Evolutionary conservation across 2,888 invertebrate genomes (phyloP).

Genomic region (Caenorhabditis virilis): DNA sequence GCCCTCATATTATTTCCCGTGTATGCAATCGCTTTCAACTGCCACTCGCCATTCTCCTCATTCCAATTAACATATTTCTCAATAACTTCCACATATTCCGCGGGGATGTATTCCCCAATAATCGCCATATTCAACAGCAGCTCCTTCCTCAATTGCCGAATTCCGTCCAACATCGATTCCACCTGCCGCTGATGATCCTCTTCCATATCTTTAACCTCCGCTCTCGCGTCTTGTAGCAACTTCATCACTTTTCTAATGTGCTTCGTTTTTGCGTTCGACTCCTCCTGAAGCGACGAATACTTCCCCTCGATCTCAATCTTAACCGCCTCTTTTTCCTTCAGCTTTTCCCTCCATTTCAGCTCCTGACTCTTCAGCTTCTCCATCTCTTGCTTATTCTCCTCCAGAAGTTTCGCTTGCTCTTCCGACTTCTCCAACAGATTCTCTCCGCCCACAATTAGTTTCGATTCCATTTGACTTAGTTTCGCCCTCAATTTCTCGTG

Average conservation of each 20-base stretch:
- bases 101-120: conserved; percentile 89
- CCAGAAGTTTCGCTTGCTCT: conserved; percentile 46
- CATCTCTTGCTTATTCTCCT: conserved; percentile 54
- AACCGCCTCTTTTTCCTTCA: conserved; percentile 36
- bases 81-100: conserved; percentile 81
- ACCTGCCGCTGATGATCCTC: conserved; percentile 95
- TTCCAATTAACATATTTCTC: conserved; percentile 87
- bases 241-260: conserved; percentile 77
- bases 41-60: conserved; percentile 98
- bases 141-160: conserved; percentile 86
- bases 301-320: conserved; percentile 51
- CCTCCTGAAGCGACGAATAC: conserved; percentile 88
- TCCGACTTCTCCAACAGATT: conserved; percentile 91
- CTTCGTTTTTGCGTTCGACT: conserved; percentile 87
- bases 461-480: conserved; percentile 86
- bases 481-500: conserved; percentile 84
- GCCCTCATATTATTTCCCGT: conserved; percentile 94
- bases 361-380: conserved; percentile 47
- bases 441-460: conserved; percentile 95
- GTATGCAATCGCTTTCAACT: conserved; percentile 94
- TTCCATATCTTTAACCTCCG: conserved; percentile 73
- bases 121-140: conserved; percentile 87
- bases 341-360: conserved; percentile 25
- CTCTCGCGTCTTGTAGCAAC: conserved; percentile 44
- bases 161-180: conserved; percentile 91